Evolutionary conservation across 1,140 invertebrate species (phyloP).

Genomic region (Lamellibrachia luymesi): DNA sequence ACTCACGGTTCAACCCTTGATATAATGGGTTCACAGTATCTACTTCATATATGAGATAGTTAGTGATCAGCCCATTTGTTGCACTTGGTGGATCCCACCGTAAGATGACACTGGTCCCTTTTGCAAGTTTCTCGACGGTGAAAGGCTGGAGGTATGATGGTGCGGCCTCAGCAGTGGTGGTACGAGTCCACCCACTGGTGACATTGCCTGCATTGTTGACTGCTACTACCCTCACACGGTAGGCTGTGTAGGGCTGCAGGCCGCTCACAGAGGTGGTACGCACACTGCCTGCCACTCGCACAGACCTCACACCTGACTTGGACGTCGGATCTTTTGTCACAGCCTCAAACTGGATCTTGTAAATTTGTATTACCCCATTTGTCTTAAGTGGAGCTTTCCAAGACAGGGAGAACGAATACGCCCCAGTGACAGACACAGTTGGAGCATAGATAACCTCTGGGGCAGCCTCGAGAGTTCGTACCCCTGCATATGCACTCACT

Average conservation of each 20-base stretch:
- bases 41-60: conserved; percentile 33
- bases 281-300: background rate
- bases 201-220: conserved; percentile 44
- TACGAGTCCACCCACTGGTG: conserved; percentile 31
- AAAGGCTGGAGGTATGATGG: conserved; percentile 44
- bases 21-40: conserved; percentile 41
- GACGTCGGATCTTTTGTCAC: background rate
- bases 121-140: conserved; percentile 42
- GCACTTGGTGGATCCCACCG: conserved; percentile 43
- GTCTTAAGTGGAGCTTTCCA: conserved; percentile 23
- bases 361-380: conserved; percentile 24
- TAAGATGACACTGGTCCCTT: conserved; percentile 46
- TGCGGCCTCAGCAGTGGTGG: conserved; percentile 45
- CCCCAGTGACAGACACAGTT: conserved; percentile 8
- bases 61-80: conserved; percentile 24
- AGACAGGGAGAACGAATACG: background rate
- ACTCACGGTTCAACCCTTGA: conserved; percentile 43
- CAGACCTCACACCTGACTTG: background rate
- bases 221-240: conserved; percentile 41
- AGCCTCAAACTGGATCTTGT: conserved; percentile 13
- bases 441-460: conserved; percentile 21
- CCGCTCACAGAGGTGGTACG: conserved; percentile 39
- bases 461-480: conserved; percentile 22
- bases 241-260: conserved; percentile 44
- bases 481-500: conserved; percentile 12